Conservation (phyloP, 2,113 vertebrate species). For the Pterophyllum scalare region DNA sequence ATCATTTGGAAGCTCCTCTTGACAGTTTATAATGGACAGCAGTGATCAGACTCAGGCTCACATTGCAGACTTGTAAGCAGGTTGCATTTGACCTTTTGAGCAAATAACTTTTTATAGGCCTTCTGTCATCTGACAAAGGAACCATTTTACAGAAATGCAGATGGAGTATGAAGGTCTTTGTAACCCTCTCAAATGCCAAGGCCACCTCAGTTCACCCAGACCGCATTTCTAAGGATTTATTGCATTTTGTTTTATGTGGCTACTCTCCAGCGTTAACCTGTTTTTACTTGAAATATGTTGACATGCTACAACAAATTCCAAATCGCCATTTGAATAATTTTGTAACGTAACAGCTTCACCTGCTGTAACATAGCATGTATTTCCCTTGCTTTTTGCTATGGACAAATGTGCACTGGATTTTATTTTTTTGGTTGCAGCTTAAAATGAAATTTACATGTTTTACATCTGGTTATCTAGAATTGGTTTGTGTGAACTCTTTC, state of each 20-base stretch:
- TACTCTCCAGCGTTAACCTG: accelerated
- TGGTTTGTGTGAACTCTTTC: accelerated
- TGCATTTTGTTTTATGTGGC: not conserved
- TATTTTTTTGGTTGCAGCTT: not conserved
- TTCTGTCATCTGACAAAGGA: not conserved
- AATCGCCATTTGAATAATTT: not conserved
- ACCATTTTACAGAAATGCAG: not conserved
- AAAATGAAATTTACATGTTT: not conserved
- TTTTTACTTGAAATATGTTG: not conserved
- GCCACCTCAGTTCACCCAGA: not conserved
- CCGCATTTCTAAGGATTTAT: not conserved
- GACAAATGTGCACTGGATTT: too few relatives aligned
- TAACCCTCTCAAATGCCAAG: not conserved
- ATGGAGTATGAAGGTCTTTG: not conserved
- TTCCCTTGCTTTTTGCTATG: too few relatives aligned
- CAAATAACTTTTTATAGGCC: not conserved
- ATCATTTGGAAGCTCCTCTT: not conserved
- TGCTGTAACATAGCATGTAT: too few relatives aligned
- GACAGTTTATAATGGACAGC: not conserved
- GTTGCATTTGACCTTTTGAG: not conserved
- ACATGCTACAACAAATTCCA: not conserved
- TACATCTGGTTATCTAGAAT: not conserved
- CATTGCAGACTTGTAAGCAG: too few relatives aligned
- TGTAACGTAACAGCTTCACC: too few relatives aligned
- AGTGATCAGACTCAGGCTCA: not conserved